phyloP scores from a whole-genome alignment of 2,888 invertebrate species.

The Eristalis intricaria region DNA sequence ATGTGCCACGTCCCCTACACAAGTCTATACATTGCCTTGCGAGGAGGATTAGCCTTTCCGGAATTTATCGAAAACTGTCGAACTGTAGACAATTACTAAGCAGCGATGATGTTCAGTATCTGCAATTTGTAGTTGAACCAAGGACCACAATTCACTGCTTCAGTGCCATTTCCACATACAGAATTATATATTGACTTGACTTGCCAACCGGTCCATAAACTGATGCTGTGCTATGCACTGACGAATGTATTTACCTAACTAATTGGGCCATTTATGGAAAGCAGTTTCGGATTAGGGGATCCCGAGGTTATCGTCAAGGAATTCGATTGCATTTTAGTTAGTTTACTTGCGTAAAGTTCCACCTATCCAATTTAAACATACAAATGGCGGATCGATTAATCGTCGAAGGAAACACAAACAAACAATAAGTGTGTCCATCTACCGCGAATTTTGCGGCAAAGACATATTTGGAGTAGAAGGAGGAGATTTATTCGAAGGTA shows the following conservation, averaged over 20 bases:
- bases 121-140: no score
- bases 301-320: neutral
- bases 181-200: neutral
- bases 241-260: slow-evolving; percentile 2
- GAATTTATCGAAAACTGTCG: no score
- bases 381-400: neutral
- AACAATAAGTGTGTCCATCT: neutral
- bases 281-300: neutral
- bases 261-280: slow-evolving; percentile 9
- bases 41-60: no score
- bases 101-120: no score
- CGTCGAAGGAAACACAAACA: neutral
- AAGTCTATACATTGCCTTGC: no score
- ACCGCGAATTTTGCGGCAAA: neutral
- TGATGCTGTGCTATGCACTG: neutral
- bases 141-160: no score
- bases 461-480: no score
- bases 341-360: neutral
- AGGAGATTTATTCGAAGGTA: neutral
- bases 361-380: neutral
- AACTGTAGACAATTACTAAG: no score
- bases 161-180: no score
- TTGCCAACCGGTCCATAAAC: neutral
- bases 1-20: no score
- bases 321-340: slow-evolving; percentile 21